Evolutionary conservation across 1,140 invertebrate genomes (phyloP).

Genomic region (Microplitis demolitor): DNA sequence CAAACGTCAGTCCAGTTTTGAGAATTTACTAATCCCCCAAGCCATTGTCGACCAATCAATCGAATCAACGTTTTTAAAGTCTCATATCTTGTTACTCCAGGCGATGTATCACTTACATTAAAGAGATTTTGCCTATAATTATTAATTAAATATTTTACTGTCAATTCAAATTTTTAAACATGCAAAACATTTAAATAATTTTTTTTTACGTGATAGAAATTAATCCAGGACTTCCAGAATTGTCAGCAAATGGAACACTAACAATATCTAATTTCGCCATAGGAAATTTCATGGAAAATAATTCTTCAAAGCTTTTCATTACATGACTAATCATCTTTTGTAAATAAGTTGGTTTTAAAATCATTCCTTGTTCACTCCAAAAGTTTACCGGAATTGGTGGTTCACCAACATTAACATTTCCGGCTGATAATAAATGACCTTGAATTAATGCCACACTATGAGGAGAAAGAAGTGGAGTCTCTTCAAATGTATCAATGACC

Average conservation of each 20-base stretch:
- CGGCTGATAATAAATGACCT: constrained; percentile 40
- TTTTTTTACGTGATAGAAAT: constrained; percentile 56
- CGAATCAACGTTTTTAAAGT: constrained; percentile 39
- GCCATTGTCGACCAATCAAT: constrained; percentile 53
- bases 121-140: constrained; percentile 42
- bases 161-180: not conserved
- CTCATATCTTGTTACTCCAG: constrained; percentile 32
- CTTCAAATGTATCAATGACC: constrained; percentile 61
- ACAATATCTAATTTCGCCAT: constrained; percentile 69
- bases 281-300: constrained; percentile 66
- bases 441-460: constrained; percentile 69
- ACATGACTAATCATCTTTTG: constrained; percentile 62
- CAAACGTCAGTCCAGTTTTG: constrained; percentile 54
- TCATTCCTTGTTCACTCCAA: constrained; percentile 64
- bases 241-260: constrained; percentile 66
- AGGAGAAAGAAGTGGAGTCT: constrained; percentile 67
- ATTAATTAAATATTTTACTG: not conserved
- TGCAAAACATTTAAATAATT: not conserved
- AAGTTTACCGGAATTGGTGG: constrained; percentile 56
- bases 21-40: constrained; percentile 59
- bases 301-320: constrained; percentile 63
- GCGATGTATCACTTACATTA: constrained; percentile 38
- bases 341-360: constrained; percentile 56
- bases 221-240: constrained; percentile 59
- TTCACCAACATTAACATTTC: not conserved